Evolutionary conservation across 2,888 invertebrate genomes (phyloP).

Genomic region (Ferdinandea cuprea): DNA sequence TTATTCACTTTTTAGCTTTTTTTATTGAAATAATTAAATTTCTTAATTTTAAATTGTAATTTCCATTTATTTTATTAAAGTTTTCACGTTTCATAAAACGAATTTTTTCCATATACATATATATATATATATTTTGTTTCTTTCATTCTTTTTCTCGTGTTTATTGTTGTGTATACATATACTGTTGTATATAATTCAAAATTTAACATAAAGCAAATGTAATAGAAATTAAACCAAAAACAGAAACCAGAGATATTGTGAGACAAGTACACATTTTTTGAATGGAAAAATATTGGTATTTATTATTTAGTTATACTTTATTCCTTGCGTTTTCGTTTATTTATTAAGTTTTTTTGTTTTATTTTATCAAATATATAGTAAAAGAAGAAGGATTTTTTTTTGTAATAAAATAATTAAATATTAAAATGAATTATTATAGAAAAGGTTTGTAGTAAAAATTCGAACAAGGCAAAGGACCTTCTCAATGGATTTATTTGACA

Average conservation of each 20-base stretch:
- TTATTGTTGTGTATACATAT: slow-evolving; percentile 13
- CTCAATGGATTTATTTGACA: too few relatives aligned
- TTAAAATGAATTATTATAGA: too few relatives aligned
- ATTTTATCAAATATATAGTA: too few relatives aligned
- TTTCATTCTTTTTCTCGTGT: slow-evolving; percentile 34
- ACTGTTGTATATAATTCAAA: slow-evolving; percentile 10
- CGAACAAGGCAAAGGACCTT: neutral
- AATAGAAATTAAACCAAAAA: neutral
- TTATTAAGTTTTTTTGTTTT: neutral
- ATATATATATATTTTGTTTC: neutral
- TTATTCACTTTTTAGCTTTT: slow-evolving; percentile 26
- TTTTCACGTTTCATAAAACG: neutral
- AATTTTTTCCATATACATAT: neutral
- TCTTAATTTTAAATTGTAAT: slow-evolving; percentile 10
- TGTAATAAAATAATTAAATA: too few relatives aligned
- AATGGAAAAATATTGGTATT: slow-evolving; percentile 13
- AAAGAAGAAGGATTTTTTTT: too few relatives aligned
- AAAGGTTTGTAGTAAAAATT: slow-evolving; percentile 19
- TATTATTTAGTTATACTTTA: neutral
- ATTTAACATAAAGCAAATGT: slow-evolving; percentile 3
- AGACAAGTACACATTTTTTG: slow-evolving; percentile 22
- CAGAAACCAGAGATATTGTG: slow-evolving; percentile 3
- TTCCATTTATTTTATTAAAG: slow-evolving; percentile 3
- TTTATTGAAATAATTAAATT: slow-evolving; percentile 1
- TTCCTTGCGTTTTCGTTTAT: neutral